Evolutionary conservation across 2,113 vertebrate genomes (phyloP).

Genomic region (Oryzias javanicus): DNA sequence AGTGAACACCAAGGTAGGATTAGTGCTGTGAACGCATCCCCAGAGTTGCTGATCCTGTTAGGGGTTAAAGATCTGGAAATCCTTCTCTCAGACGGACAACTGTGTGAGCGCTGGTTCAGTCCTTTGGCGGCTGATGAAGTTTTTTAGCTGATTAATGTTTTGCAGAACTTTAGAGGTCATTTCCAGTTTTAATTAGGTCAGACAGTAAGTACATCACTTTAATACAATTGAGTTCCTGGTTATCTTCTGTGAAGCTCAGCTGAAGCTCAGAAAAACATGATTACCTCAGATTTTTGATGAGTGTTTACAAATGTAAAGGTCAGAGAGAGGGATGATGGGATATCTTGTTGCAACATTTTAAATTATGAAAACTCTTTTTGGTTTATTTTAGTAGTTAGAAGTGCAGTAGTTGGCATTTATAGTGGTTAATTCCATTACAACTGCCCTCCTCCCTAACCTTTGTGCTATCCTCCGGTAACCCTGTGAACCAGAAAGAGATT

Average conservation of each 20-base stretch:
- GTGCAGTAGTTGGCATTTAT: conserved; percentile 5
- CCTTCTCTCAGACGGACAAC: conserved; percentile 21
- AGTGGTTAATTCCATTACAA: conserved; percentile 64
- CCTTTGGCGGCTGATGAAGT: conserved; percentile 64
- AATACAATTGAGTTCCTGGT: conserved; percentile 63
- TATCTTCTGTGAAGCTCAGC: conserved; percentile 60
- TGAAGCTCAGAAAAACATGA: conserved; percentile 54
- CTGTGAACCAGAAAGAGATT: no score
- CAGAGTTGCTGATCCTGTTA: conserved; percentile 68
- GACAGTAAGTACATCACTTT: conserved; percentile 69
- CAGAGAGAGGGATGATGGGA: conserved; percentile 29
- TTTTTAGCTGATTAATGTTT: conserved; percentile 64
- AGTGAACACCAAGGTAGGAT: conserved; percentile 63
- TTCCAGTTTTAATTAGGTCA: conserved; percentile 69
- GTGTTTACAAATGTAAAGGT: conserved; percentile 53
- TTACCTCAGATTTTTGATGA: conserved; percentile 60
- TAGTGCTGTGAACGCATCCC: conserved; percentile 62
- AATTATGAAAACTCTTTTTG: conserved; percentile 45
- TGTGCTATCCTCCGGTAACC: not conserved
- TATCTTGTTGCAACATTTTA: conserved; percentile 43
- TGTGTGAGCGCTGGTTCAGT: conserved; percentile 30
- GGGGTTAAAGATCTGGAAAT: conserved; percentile 64
- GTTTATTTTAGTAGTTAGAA: conserved; percentile 43
- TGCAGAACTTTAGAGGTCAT: conserved; percentile 66
- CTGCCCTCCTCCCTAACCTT: conserved; percentile 32